phyloP scores from a whole-genome alignment of 2,113 vertebrate genomes.

The Rhabdomys dilectus region DNA sequence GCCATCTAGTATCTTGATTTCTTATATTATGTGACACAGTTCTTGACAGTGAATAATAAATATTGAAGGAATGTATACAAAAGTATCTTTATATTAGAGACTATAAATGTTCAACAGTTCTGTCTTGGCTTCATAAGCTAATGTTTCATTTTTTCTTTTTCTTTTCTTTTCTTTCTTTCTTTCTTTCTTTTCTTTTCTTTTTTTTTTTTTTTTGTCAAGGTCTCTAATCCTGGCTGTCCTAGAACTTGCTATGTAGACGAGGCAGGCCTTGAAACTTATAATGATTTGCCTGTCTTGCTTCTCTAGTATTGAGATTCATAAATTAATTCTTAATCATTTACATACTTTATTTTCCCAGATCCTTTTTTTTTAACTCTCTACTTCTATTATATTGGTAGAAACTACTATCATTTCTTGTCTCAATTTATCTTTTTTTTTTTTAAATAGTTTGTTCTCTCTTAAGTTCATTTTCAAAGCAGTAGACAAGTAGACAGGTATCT shows the following conservation, averaged over 20 bases:
- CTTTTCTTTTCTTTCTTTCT: too few relatives aligned
- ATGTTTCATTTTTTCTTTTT: not conserved
- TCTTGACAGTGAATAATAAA: not conserved
- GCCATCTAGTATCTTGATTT: not conserved
- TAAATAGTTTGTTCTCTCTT: not conserved
- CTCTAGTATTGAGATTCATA: not conserved
- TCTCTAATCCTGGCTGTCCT: not conserved
- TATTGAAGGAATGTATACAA: not conserved
- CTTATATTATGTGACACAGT: not conserved
- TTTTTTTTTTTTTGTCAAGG: not conserved
- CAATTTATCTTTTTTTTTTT: not conserved
- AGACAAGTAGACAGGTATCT: not conserved
- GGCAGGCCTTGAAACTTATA: not conserved
- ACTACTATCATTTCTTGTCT: not conserved
- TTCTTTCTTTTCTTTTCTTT: not conserved
- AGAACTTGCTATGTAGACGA: not conserved
- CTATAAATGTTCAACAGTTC: not conserved
- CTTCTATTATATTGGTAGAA: not conserved
- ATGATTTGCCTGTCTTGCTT: not conserved
- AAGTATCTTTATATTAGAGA: conserved; percentile 12
- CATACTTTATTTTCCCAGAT: conserved; percentile 23
- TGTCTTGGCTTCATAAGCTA: conserved; percentile 11
- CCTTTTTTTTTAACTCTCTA: not conserved
- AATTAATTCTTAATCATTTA: conserved; percentile 19
- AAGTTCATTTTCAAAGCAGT: not conserved